Evolutionary conservation across 2,113 vertebrate species (phyloP).

Genomic region (Beaufortia kweichowensis): DNA sequence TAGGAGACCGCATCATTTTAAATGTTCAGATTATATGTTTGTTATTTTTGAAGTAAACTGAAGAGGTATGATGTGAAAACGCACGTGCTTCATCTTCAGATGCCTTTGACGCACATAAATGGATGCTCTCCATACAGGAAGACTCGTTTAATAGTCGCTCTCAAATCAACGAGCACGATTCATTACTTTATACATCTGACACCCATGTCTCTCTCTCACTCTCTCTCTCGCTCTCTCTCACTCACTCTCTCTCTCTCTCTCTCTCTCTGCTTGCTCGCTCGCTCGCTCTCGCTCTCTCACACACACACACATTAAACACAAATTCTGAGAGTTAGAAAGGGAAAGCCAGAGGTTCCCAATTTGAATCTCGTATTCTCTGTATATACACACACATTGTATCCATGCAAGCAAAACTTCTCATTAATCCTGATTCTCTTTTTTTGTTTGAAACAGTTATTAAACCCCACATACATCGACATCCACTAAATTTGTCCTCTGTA

Average conservation of each 20-base stretch:
- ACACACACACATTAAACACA: not conserved
- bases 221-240: not conserved
- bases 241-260: not conserved
- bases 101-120: conserved; percentile 6
- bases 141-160: not conserved
- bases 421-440: no score
- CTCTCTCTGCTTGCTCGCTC: not conserved
- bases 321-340: not conserved
- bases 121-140: not conserved
- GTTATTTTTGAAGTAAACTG: not conserved
- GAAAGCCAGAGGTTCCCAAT: not conserved
- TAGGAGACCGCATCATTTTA: conserved; percentile 31
- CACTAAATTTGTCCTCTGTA: not conserved
- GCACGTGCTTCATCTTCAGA: not conserved
- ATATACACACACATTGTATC: no score
- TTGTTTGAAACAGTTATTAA: no score
- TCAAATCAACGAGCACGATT: not conserved
- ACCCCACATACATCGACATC: not conserved
- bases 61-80: conserved; percentile 10
- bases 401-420: conserved; percentile 24
- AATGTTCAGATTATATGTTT: not conserved
- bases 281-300: not conserved
- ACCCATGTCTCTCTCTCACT: not conserved
- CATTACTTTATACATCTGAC: not conserved
- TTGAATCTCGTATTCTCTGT: no score